Evolutionary conservation across 2,888 invertebrate species (phyloP).

Genomic region (Taphrorychus bicolor): DNA sequence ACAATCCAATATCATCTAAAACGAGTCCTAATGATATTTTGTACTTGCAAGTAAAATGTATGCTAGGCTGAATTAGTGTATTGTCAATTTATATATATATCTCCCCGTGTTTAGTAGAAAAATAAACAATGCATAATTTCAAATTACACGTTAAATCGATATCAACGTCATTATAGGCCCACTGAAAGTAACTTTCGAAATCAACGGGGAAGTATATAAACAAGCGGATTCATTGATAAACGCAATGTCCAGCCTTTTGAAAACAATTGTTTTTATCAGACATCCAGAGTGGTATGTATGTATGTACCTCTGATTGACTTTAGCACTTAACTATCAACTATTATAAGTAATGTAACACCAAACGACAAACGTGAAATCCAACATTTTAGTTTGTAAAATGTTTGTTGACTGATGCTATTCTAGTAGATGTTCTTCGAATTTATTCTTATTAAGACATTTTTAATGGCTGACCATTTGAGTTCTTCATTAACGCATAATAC

Average conservation of each 20-base stretch:
- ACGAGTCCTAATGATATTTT: slow-evolving; percentile 30
- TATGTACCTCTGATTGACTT: slow-evolving; percentile 35
- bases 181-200: neutral
- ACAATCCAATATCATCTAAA: slow-evolving; percentile 6
- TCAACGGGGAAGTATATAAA: slow-evolving; percentile 1
- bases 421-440: slow-evolving; percentile 29
- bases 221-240: slow-evolving; percentile 31
- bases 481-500: slow-evolving; percentile 16
- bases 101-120: neutral
- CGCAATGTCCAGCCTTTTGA: slow-evolving; percentile 36
- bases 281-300: slow-evolving; percentile 15
- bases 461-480: slow-evolving; percentile 33
- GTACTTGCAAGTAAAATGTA: slow-evolving; percentile 34
- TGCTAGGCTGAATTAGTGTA: slow-evolving; percentile 20
- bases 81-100: neutral
- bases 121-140: neutral
- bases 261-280: slow-evolving; percentile 38
- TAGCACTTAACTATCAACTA: slow-evolving; percentile 34
- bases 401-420: slow-evolving; percentile 27
- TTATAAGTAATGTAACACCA: slow-evolving; percentile 32
- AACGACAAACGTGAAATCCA: slow-evolving; percentile 28
- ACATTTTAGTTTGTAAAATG: slow-evolving; percentile 26
- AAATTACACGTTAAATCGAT: neutral
- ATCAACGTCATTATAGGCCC: neutral
- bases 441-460: slow-evolving; percentile 24